These are phyloP conservation scores for Fragum fragum DNA, from an alignment of 2,888 invertebrate species.

Conservation along the genomic window DNA sequence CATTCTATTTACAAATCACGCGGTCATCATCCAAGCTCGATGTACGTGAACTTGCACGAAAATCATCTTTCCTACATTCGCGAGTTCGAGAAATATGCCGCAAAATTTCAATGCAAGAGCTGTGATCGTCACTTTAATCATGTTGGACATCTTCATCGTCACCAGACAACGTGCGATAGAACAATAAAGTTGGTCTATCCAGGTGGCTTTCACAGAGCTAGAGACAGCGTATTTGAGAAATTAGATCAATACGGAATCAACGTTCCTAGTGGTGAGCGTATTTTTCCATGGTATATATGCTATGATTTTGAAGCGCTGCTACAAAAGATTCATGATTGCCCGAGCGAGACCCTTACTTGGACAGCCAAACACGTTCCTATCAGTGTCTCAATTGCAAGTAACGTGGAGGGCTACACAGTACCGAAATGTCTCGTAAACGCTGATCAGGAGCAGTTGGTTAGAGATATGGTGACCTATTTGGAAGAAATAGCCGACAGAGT, in stretches of 20 bases:
- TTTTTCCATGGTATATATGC: constrained; percentile 47
- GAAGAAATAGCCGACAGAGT: constrained; percentile 26
- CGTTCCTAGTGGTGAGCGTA: constrained; percentile 39
- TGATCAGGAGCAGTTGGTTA: constrained; percentile 36
- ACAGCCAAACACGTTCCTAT: constrained; percentile 52
- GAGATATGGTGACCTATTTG: constrained; percentile 34
- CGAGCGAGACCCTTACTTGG: constrained; percentile 43
- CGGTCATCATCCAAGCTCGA: constrained; percentile 29
- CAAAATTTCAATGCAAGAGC: constrained; percentile 42
- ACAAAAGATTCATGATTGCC: constrained; percentile 28
- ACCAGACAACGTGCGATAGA: constrained; percentile 42
- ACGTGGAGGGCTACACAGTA: constrained; percentile 42
- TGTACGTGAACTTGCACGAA: constrained; percentile 56
- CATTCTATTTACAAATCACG: constrained; percentile 49
- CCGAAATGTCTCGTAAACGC: constrained; percentile 47
- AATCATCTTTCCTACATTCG: constrained; percentile 52
- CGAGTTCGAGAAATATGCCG: too few relatives aligned
- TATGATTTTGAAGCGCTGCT: constrained; percentile 56
- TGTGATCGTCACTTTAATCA: constrained; percentile 53
- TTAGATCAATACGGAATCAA: constrained; percentile 42
- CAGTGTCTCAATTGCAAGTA: constrained; percentile 51
- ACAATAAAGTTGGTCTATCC: constrained; percentile 53
- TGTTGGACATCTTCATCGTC: constrained; percentile 35
- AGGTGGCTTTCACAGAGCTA: constrained; percentile 42
- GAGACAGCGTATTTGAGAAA: constrained; percentile 45